Percentiles rank a stretch among this genome's conserved stretches.
phyloP scores from a whole-genome alignment of 2,113 vertebrate species.

The Acanthochromis polyacanthus region DNA sequence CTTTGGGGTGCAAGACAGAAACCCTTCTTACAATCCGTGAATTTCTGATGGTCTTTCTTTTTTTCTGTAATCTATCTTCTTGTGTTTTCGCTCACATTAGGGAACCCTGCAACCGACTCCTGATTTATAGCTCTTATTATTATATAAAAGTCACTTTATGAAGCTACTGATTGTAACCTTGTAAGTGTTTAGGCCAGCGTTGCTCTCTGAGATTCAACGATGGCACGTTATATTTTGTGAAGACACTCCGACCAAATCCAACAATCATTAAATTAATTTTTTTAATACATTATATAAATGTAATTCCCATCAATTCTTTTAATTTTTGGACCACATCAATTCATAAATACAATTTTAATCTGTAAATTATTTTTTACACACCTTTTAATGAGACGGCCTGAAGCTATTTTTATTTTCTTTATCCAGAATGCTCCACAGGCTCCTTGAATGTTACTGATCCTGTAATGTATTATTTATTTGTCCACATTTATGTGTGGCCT shows the following conservation, averaged over 20 bases:
- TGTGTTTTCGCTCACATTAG: slow-evolving; percentile 37
- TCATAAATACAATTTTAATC: background rate
- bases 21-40: slow-evolving; percentile 54
- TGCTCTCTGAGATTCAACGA: slow-evolving; percentile 57
- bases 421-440: slow-evolving; percentile 29
- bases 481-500: slow-evolving; percentile 47
- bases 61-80: slow-evolving; percentile 55
- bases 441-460: slow-evolving; percentile 75
- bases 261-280: background rate
- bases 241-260: slow-evolving; percentile 66
- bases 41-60: slow-evolving; percentile 29
- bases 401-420: slow-evolving; percentile 1
- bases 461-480: slow-evolving; percentile 76
- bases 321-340: slow-evolving; percentile 13
- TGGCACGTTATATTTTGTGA: slow-evolving; percentile 44
- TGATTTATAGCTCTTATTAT: slow-evolving; percentile 54
- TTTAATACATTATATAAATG: slow-evolving; percentile 19
- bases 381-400: background rate
- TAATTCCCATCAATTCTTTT: slow-evolving; percentile 14
- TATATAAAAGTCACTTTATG: slow-evolving; percentile 80
- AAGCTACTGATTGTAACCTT: slow-evolving; percentile 83
- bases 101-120: slow-evolving; percentile 18
- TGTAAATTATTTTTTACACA: slow-evolving; percentile 6
- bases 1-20: slow-evolving; percentile 56
- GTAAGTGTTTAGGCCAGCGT: slow-evolving; percentile 47